These are phyloP conservation scores for Platysteira castanea DNA, from an alignment of 2,113 vertebrate genomes.

Conservation along the genomic window DNA sequence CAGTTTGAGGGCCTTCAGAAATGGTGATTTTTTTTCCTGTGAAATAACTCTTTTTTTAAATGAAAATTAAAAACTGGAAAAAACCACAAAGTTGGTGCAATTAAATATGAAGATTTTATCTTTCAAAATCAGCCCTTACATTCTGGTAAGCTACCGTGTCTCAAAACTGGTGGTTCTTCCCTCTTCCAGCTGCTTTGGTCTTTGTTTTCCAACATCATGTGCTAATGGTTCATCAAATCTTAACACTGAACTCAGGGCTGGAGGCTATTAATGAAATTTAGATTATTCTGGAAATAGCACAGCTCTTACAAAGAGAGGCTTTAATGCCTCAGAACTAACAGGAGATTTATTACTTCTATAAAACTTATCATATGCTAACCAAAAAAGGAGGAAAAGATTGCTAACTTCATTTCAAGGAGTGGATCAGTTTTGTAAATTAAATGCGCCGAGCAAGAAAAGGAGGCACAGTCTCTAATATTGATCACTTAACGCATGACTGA, in stretches of 20 bases:
- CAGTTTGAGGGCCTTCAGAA: neutral
- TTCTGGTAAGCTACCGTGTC: neutral
- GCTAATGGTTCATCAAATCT: neutral
- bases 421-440: neutral
- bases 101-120: neutral
- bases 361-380: neutral
- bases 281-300: neutral
- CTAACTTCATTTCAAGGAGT: neutral
- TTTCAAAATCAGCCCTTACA: neutral
- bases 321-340: neutral
- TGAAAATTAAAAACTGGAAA: neutral
- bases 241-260: neutral
- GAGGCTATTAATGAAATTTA: neutral
- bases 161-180: neutral
- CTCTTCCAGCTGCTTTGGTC: neutral
- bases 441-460: neutral
- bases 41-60: neutral
- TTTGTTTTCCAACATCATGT: neutral
- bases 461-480: neutral
- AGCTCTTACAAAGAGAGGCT: neutral
- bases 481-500: neutral
- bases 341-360: neutral
- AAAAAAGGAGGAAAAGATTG: neutral
- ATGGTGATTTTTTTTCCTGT: neutral
- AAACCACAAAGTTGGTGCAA: neutral